Base-by-base conservation (phyloP, 2,888 invertebrate genomes). In the Buathra laborator region DNA sequence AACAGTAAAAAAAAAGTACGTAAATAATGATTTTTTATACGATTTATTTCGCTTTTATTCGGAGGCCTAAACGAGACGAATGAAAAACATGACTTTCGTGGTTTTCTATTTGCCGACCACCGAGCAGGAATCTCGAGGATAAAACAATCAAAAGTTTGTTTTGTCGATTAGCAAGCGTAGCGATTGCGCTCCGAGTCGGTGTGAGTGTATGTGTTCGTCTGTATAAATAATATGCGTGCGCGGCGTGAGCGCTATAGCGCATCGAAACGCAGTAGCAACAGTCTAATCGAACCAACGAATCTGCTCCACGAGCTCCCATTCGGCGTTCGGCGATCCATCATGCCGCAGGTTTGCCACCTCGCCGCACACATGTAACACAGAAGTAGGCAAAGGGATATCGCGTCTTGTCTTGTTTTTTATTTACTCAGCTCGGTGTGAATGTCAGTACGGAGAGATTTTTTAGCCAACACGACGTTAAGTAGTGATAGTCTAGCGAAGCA, bases 371-470 rank as follows among this genome's bases (percentile, higher is more conserved):
- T 56, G 56, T 56, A 71, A 53, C 43, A 16, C 5, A 56, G 71
- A 37, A 37, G 37, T 9, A 56, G 56, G 56, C 19, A 12, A 29
- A 51, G n/a, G 56, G 12, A n/a, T 32, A 67, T 71, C 71, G 10
- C 62, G 46, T 46, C 46, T 29, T 75, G 29, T 5, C 24, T 19
- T 37, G 48, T 48, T 75, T 64, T 75, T 37, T 75, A 64, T 75
- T 75, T 75, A 75, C 51, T 32, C 51, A 16, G 32, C 14, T 74
- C 74, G 74, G 32, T 64, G 75, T n/a, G 32, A 64, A 16, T 75
- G 75, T 75, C 48, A 48, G n/a, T 19, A 14, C 6, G 48, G 46
- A 12, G 46, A 19, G 29, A 68, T 43, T 37, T 68, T 43, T 43
- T 32, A 44, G 44, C 48, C 62, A 37, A 19, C 62, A 43, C 19